phyloP scores from a whole-genome alignment of 2,113 vertebrate genomes.

The Strigops habroptila region DNA sequence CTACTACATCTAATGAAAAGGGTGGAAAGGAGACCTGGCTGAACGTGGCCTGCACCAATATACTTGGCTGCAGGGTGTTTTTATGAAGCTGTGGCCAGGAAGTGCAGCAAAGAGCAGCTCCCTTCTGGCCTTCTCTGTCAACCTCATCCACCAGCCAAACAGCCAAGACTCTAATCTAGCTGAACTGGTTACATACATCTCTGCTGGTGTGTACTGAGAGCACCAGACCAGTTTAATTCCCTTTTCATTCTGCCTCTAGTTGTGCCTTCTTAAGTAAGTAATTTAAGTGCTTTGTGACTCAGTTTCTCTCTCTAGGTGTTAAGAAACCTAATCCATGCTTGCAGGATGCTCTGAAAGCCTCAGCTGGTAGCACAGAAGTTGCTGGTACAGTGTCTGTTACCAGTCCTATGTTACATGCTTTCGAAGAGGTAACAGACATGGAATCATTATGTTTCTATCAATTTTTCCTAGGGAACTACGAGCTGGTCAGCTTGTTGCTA shows the following conservation, averaged over 20 bases:
- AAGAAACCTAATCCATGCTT: fast-evolving
- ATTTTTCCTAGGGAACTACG: conserved; percentile 86
- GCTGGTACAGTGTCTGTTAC: neutral
- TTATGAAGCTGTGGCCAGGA: neutral
- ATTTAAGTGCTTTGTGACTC: neutral
- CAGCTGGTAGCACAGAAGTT: neutral
- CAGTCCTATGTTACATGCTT: neutral
- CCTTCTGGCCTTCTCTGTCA: neutral
- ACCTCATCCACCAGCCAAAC: neutral
- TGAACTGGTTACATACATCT: neutral
- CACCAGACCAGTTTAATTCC: neutral
- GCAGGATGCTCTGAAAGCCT: neutral
- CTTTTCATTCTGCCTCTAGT: neutral
- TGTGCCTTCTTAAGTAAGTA: neutral
- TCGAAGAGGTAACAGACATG: neutral
- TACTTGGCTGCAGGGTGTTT: neutral
- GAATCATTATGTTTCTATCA: neutral
- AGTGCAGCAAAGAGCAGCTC: neutral
- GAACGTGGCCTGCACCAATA: neutral
- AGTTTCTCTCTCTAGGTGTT: neutral
- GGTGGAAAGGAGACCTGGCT: neutral
- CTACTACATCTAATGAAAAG: fast-evolving
- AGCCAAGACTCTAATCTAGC: neutral
- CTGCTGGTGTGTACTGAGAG: neutral
- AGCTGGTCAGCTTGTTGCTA: conserved; percentile 92